Evolutionary conservation across 2,888 invertebrate genomes (phyloP), one percentile per base, ranked within the genome.

Genomic region (Cheilosia variabilis): DNA sequence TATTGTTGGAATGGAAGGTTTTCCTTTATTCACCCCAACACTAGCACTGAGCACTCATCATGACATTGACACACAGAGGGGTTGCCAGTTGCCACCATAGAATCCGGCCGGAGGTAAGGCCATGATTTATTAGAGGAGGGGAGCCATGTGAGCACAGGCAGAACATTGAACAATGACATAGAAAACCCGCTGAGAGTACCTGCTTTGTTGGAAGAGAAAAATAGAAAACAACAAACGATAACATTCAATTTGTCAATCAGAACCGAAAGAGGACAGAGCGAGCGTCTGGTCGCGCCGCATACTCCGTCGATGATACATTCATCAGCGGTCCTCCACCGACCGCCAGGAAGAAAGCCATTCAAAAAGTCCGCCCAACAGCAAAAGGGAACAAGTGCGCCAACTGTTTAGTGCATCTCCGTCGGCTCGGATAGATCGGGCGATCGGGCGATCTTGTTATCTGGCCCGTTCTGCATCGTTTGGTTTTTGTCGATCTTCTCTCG

Each of bases 41-140:
- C 45, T 13, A 13, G 13, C 37, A 13, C 34, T 50, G 15, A 45
- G 10, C 34, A 10, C 37, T 55, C 27, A 45, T 37, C 37, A 57
- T 83, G 83, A 82, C 78, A 83, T 78, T 83, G 82, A 78, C 65
- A 78, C 37, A 65, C 66, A 68, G 50, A 72, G 72, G 41, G 82
- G 66, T 60, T 58, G 37, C 37, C 41, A 37, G 17, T 37, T 37
- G 37, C 10, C 37, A 37, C 37, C 3, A 37, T 24, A 45, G 65
- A 75, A 72, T 72, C 66, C 65, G 45, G 41, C 65, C 17, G 47
- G 45, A 45, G n/a, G 45, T 45, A 37, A 65, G 72, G 34, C 52
- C 53, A 68, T 68, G 37, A 50, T 72, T 62, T 66, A 62, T 78
- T 45, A 53, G 27, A 17, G 22, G 24, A 47, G 10, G 52, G 63